Evolutionary conservation across 2,888 invertebrate species (phyloP).

Genomic region (Eucriotettix oculatus): DNA sequence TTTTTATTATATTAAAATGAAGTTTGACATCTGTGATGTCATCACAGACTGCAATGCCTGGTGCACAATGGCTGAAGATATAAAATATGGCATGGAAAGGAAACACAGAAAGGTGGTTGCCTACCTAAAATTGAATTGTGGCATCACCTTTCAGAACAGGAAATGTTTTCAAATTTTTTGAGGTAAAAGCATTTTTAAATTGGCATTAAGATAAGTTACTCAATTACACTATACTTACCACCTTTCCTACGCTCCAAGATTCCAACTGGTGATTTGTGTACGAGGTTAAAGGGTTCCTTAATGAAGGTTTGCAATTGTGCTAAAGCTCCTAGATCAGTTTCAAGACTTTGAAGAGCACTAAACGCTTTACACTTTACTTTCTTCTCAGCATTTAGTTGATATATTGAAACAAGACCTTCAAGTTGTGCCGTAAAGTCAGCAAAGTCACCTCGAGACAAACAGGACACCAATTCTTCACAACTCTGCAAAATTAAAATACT

Average conservation of each 20-base stretch:
- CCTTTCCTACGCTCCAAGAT: conserved; percentile 66
- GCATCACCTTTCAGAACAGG: too few species aligned
- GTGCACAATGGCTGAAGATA: too few species aligned
- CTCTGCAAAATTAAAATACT: conserved; percentile 37
- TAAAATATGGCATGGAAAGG: too few species aligned
- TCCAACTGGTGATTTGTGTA: conserved; percentile 82
- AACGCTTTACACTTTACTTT: conserved; percentile 89
- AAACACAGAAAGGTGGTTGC: too few species aligned
- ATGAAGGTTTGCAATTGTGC: conserved; percentile 61
- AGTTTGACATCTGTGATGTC: too few species aligned
- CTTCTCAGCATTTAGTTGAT: conserved; percentile 86
- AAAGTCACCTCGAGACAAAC: conserved; percentile 72
- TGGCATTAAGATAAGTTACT: not conserved
- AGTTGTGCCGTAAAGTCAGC: conserved; percentile 81
- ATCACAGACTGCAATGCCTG: too few species aligned
- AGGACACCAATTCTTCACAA: conserved; percentile 74
- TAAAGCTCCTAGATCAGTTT: conserved; percentile 70
- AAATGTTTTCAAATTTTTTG: too few species aligned
- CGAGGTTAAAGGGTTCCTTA: conserved; percentile 51
- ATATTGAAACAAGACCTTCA: conserved; percentile 80
- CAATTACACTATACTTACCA: conserved; percentile 30
- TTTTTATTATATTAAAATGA: too few species aligned
- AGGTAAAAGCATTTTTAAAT: too few species aligned
- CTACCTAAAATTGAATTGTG: too few species aligned
- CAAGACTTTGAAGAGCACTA: conserved; percentile 78